Evolutionary conservation across 1,140 invertebrate species (phyloP).

Genomic region (Aphaenogaster floridana): DNA sequence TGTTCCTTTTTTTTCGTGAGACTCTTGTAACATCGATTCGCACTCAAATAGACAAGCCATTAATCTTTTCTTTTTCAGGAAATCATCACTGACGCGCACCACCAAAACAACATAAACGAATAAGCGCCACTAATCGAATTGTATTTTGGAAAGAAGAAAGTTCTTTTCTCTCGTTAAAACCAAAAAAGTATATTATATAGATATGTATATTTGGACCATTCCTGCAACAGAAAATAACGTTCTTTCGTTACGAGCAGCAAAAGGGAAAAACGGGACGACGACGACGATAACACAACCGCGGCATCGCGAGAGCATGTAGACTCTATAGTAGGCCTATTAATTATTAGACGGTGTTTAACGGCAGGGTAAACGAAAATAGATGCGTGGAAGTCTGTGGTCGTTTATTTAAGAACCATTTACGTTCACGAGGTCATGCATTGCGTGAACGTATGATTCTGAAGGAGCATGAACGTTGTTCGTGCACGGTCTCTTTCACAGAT

Average conservation of each 20-base stretch:
- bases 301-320: conserved; percentile 83
- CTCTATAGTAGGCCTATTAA: conserved; percentile 85
- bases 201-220: conserved; percentile 87
- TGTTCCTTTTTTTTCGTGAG: conserved; percentile 28
- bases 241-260: conserved; percentile 85
- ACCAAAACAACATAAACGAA: conserved; percentile 85
- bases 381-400: conserved; percentile 71
- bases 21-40: neutral
- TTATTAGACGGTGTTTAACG: conserved; percentile 81
- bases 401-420: conserved; percentile 76
- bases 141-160: conserved; percentile 86
- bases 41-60: neutral
- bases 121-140: conserved; percentile 84
- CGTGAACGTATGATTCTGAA: conserved; percentile 31
- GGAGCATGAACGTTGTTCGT: neutral
- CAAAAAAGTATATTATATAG: conserved; percentile 87
- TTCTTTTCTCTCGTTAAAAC: conserved; percentile 87
- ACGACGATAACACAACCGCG: conserved; percentile 60
- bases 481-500: conserved; percentile 33
- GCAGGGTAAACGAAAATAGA: conserved; percentile 66
- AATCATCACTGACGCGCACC: conserved; percentile 84
- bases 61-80: conserved; percentile 79
- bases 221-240: conserved; percentile 85
- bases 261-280: conserved; percentile 69
- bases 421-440: conserved; percentile 30